Evolutionary conservation across 1,140 invertebrate species (phyloP).

Genomic region (Rhopalosiphum maidis): DNA sequence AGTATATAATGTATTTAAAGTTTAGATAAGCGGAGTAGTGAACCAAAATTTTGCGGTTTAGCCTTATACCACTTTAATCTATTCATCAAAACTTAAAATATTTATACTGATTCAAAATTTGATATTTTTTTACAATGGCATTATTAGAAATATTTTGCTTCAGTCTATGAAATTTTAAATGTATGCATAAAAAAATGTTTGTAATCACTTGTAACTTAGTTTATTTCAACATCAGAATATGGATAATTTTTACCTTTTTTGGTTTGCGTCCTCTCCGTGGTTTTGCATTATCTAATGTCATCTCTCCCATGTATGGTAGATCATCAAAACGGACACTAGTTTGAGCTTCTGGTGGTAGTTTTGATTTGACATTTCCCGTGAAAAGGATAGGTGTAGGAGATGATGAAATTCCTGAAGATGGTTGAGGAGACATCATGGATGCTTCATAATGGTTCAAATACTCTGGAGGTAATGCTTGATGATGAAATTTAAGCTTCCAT

Average conservation of each 20-base stretch:
- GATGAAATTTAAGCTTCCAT: slow-evolving; percentile 82
- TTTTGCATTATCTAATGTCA: slow-evolving; percentile 84
- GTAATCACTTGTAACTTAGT: neutral
- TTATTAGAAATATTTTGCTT: no score
- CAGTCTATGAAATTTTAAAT: no score
- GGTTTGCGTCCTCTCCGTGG: slow-evolving; percentile 83
- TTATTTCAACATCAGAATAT: neutral
- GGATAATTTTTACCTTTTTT: slow-evolving; percentile 69
- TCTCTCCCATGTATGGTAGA: slow-evolving; percentile 88
- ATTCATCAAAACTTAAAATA: no score
- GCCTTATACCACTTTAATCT: no score
- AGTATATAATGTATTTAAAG: no score
- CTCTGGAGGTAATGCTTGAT: slow-evolving; percentile 79
- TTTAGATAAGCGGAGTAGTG: no score
- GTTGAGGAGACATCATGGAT: slow-evolving; percentile 65
- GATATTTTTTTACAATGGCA: no score
- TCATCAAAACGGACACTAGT: slow-evolving; percentile 76
- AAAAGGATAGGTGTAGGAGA: slow-evolving; percentile 62
- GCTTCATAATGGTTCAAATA: slow-evolving; percentile 82
- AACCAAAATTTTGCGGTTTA: no score
- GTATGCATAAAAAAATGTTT: no score
- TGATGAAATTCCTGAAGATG: slow-evolving; percentile 42
- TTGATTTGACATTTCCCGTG: neutral
- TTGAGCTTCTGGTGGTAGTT: slow-evolving; percentile 33
- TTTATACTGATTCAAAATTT: no score